Base-by-base conservation (phyloP, 2,797 vertebrate species). In the Phrynocephalus guinanensis region DNA sequence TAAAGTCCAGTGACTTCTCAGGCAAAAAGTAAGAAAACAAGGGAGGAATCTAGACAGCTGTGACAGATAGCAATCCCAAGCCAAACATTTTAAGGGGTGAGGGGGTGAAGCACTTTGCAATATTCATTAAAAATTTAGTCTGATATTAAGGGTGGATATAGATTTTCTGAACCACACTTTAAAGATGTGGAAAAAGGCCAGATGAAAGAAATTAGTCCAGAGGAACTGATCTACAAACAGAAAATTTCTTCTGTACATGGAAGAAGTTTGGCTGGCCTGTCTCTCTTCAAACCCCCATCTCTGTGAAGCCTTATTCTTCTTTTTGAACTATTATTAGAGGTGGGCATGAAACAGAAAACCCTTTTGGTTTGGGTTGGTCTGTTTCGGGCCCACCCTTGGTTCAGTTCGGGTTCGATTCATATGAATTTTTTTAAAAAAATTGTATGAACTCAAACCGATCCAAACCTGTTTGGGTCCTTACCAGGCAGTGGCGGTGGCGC, bases 11-110 rank as follows among this genome's bases (percentile, higher is more conserved):
- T 76, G 33, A 3, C 0, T 73, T 0, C 0, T 0, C 70, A 16
- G 52, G 30, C 89, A 81, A 91, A 91, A 87, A 30, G 63, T 80
- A 82, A 28, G 30, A 79, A 3, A 87, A 38, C 2, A 20, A 0
- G 82, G 63, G 6, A 68, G n/a, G 26, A 28, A 50, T 68, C 18
- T 38, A 50, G 26, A 16, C 60, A 68, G 56, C 60, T 85, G 60
- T 22, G 73, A 44, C 26, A 78, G 38, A 6, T 75, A 75, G 71
- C 83, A 33, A 26, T 28, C 30, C 22, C 20, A 38, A 85, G 26
- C 28, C 44, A 52, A 78, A 78, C 50, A 67, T 52, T 33, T 68
- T 28, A 4, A 78, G 38, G 78, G 11, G 52, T 85, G 38, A 6
- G 52, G 73, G 83, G 22, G 28, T 44, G 6, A 38, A 1, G 44